A percentile compares a stretch with the other conserved stretches of the same genome.
phyloP scores from a whole-genome alignment of 2,113 vertebrate genomes.

The Stomatorhinus ivindoensis region DNA sequence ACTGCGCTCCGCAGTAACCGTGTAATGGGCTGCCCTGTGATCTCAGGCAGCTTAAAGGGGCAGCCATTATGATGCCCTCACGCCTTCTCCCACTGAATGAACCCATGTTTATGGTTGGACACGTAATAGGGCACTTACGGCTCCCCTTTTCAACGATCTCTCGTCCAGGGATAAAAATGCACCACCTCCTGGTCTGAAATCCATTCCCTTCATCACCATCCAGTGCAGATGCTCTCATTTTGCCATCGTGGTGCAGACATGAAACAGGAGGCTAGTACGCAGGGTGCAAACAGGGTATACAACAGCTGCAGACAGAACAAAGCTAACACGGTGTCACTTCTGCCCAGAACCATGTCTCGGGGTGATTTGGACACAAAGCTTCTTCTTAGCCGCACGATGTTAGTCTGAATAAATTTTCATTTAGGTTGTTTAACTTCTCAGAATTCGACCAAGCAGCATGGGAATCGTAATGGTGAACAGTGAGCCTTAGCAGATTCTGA shows the following conservation, averaged over 20 bases:
- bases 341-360: not conserved
- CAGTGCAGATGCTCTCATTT: not conserved
- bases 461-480: not conserved
- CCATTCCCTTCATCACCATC: not conserved
- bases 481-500: not conserved
- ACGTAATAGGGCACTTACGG: not conserved
- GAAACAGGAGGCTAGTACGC: not conserved
- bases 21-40: not conserved
- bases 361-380: not conserved
- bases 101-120: not conserved
- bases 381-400: not conserved
- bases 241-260: not conserved
- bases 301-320: not conserved
- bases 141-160: not conserved
- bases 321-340: not conserved
- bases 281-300: not conserved
- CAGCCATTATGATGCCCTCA: not conserved
- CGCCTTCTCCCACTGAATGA: not conserved
- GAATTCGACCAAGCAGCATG: not conserved
- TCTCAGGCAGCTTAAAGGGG: not conserved
- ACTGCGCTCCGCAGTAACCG: not conserved
- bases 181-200: not conserved
- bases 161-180: not conserved
- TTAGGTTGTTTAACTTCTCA: not conserved
- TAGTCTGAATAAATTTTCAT: not conserved